Base-by-base conservation (phyloP, 1,140 invertebrate genomes). In the Chymomyza costata region DNA sequence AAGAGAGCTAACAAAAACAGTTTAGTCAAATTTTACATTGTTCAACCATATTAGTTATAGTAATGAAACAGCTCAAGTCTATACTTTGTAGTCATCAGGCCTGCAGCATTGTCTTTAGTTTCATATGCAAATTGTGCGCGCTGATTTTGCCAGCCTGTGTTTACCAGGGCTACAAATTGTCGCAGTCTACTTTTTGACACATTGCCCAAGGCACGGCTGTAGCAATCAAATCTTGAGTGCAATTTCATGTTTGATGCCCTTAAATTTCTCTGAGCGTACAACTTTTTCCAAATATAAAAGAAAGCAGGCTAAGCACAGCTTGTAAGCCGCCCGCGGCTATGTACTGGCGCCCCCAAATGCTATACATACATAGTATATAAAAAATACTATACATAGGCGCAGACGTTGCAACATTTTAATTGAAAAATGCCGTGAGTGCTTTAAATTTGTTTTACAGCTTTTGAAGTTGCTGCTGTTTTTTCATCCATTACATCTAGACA, bases 381-480 rank as follows among this genome's bases (percentile, higher is more conserved):
- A 25, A 30, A 37, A 45, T 30, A 13, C 28, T 39, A 8, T 15
- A 39, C 17, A 13, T 28, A 44, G 41, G 57, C 47, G 56, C 80
- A 71, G 73, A 73, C 71, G 73, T 78, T n/a, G n/a, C n/a, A n/a
- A n/a, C n/a, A n/a, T 78, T 78, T 78, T 78, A 78, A 80, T 80
- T 78, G 71, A 76, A 76, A 76, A 76, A 66, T 76, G 71, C 71
- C 70, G 59, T 66, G 66, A 58, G 71, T 8, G 21, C 8, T 25
- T 25, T 3, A 25, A 25, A 25, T 25, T 25, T 25, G 3, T 8
- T 25, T 8, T 25, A 8, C 65, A 47, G 19, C 69, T 76, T 65
- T 78, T 78, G 73, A 78, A 71, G 71, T 76, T 76, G 25, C 28
- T 37, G 28, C 31, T 47, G 16, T 46, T 11, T 11, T 15, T n/a